Percentiles rank a stretch among this genome's conserved stretches.
phyloP scores from a whole-genome alignment of 2,113 vertebrate species.

The Dunckerocampus dactyliophorus region DNA sequence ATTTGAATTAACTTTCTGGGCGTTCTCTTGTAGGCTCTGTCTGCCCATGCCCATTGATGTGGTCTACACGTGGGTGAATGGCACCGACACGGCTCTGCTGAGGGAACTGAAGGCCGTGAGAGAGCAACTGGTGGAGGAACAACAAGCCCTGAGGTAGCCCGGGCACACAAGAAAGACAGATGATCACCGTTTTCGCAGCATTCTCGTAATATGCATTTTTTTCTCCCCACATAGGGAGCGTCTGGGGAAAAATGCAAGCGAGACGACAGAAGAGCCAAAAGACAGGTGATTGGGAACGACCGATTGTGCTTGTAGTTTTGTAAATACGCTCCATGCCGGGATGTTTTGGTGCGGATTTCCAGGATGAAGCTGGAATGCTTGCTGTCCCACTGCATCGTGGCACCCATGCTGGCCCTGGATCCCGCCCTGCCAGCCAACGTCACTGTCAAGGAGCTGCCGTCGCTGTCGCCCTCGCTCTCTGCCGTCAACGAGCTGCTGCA shows the following conservation, averaged over 20 bases:
- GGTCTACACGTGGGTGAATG: conserved; percentile 98
- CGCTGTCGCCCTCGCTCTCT: conserved; percentile 75
- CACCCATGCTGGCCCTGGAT: conserved; percentile 91
- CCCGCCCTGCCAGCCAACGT: conserved; percentile 80
- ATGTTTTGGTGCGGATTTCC: conserved; percentile 23
- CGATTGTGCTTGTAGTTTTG: neutral
- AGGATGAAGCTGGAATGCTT: conserved; percentile 89
- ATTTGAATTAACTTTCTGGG: neutral
- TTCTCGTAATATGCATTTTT: neutral
- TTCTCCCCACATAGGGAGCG: conserved; percentile 75
- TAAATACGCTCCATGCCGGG: neutral
- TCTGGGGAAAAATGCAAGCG: conserved; percentile 85
- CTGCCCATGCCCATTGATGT: conserved; percentile 98
- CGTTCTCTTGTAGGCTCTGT: conserved; percentile 78
- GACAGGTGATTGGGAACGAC: conserved; percentile 74
- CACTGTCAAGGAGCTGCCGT: conserved; percentile 83
- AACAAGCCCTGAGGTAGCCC: conserved; percentile 84
- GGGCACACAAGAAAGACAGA: neutral
- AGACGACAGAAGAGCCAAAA: conserved; percentile 85
- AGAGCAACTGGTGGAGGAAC: conserved; percentile 90
- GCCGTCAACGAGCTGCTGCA: conserved; percentile 82
- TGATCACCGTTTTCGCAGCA: neutral
- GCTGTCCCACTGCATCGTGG: conserved; percentile 90
- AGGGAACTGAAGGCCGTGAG: conserved; percentile 85
- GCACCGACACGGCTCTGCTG: conserved; percentile 86